These are phyloP conservation scores for Salvator merianae DNA, from an alignment of 2,113 vertebrate genomes.

Conservation along the genomic window DNA sequence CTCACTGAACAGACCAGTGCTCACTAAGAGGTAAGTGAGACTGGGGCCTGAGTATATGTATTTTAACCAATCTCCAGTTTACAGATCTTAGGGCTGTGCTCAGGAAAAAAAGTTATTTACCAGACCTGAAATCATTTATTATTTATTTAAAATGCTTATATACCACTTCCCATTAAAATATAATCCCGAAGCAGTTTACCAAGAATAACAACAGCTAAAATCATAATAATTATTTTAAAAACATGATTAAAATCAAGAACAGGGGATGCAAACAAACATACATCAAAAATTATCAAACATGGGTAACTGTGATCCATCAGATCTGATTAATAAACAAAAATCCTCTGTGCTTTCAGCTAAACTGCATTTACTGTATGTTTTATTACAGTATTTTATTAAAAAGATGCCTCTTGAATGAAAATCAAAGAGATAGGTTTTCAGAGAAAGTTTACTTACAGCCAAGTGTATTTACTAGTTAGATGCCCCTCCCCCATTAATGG, in stretches of 20 bases:
- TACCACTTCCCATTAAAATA: too few species aligned
- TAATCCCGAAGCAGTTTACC: too few species aligned
- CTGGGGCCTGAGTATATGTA: too few species aligned
- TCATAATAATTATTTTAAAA: too few species aligned
- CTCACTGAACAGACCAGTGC: too few species aligned
- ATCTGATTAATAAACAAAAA: not conserved
- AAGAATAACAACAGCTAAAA: too few species aligned
- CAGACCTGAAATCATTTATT: not conserved
- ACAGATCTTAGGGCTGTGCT: not conserved
- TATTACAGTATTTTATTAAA: not conserved
- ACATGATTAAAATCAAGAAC: too few species aligned
- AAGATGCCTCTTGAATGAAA: not conserved
- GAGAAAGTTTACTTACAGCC: not conserved
- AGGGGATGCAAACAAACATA: too few species aligned
- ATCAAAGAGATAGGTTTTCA: not conserved
- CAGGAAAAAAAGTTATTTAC: not conserved
- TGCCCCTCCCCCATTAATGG: not conserved
- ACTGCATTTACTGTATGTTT: not conserved
- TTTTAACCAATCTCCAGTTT: too few species aligned
- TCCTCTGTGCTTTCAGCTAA: not conserved
- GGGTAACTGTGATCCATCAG: not conserved
- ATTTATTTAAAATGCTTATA: too few species aligned
- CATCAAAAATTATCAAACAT: not conserved
- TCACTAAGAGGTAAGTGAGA: too few species aligned
- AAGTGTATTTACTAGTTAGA: not conserved